phyloP scores from a whole-genome alignment of 2,888 invertebrate genomes.

The Brachynemurus nebulosus region DNA sequence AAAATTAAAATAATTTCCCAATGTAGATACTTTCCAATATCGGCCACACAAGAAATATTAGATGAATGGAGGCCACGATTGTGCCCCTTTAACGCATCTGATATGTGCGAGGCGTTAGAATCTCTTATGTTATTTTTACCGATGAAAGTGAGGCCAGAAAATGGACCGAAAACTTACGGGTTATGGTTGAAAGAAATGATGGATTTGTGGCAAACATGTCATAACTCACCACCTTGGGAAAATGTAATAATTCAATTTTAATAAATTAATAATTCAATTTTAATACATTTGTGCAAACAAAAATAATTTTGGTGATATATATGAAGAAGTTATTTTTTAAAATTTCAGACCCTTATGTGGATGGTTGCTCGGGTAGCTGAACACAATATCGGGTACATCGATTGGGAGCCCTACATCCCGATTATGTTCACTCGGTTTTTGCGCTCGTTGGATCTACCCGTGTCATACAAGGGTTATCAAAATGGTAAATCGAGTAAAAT shows the following conservation, averaged over 20 bases:
- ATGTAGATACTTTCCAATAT: slow-evolving; percentile 52
- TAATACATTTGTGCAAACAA: no score
- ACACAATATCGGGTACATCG: slow-evolving; percentile 65
- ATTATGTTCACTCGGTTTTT: slow-evolving; percentile 59
- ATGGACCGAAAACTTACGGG: slow-evolving; percentile 50
- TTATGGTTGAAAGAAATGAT: slow-evolving; percentile 72
- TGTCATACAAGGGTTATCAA: slow-evolving; percentile 54
- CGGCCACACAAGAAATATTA: slow-evolving; percentile 73
- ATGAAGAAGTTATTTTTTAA: slow-evolving; percentile 12
- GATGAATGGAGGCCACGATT: slow-evolving; percentile 67
- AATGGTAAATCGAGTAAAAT: slow-evolving; percentile 37
- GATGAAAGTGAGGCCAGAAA: slow-evolving; percentile 44
- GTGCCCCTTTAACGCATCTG: slow-evolving; percentile 52
- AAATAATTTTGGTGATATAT: no score
- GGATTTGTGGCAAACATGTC: slow-evolving; percentile 62
- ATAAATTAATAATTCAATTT: no score
- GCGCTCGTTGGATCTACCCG: slow-evolving; percentile 63
- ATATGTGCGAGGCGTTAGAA: slow-evolving; percentile 37
- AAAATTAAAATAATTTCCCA: slow-evolving; percentile 10
- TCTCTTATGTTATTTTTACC: slow-evolving; percentile 67
- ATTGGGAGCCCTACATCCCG: slow-evolving; percentile 77
- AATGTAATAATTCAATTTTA: slow-evolving; percentile 35
- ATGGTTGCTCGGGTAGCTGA: slow-evolving; percentile 60
- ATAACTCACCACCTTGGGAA: slow-evolving; percentile 57
- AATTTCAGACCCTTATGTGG: slow-evolving; percentile 50